These are phyloP conservation scores for Odobenus rosmarus DNA, from an alignment of 2,113 vertebrate species.

Conservation along the genomic window DNA sequence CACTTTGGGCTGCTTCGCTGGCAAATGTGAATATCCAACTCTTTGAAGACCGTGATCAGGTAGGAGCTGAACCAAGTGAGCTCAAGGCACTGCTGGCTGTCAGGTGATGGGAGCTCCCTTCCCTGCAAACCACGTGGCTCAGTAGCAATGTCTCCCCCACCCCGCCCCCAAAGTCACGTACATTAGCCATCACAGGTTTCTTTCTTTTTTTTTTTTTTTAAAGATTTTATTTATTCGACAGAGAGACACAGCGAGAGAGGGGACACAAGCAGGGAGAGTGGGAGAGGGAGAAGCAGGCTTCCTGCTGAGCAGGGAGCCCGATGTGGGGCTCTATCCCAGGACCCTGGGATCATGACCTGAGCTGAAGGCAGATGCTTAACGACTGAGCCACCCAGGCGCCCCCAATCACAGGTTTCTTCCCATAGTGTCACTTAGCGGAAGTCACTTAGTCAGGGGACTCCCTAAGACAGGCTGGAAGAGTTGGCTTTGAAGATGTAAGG, in stretches of 20 bases:
- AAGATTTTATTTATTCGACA: no score
- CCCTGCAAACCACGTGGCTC: neutral
- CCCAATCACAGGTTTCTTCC: neutral
- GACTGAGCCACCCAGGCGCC: no score
- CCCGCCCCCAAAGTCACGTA: neutral
- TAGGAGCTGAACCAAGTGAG: neutral
- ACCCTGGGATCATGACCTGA: no score
- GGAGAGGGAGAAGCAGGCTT: no score
- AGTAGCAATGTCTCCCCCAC: neutral
- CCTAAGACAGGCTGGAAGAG: neutral
- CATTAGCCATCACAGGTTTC: neutral
- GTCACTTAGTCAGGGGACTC: neutral
- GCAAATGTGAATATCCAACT: neutral
- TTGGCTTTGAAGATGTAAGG: neutral
- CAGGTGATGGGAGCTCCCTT: neutral
- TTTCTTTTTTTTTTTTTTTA: neutral
- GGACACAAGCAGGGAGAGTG: no score
- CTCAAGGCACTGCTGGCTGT: neutral
- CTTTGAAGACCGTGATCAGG: neutral
- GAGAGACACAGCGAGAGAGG: no score
- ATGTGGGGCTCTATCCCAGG: no score
- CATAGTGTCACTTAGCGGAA: neutral
- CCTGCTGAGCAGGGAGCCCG: no score
- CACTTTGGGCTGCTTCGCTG: neutral
- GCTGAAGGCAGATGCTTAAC: no score